Evolutionary conservation across 2,797 vertebrate genomes (phyloP), one percentile per base, ranked within the genome.

Genomic region (Macropus fuliginosus): DNA sequence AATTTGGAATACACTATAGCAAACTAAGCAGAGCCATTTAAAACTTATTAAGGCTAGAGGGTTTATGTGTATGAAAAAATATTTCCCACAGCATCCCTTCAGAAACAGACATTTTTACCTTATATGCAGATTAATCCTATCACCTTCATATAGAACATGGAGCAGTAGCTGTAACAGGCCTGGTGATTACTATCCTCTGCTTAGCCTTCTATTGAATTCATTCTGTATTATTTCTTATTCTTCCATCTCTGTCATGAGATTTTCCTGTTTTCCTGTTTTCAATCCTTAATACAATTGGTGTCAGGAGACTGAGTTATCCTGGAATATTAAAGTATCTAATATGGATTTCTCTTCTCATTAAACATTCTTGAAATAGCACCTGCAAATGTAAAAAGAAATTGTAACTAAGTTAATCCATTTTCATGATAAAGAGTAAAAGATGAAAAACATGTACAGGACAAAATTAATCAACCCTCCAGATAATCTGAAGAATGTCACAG

Each of bases 241-340:
- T 97, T 96, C 16, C 0, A 89, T 97, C 57, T 94, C 90, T 96
- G 4, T 95, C 57, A 90, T 92, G 54, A 93, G 95, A 95, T 95
- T 97, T 94, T 94, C 40, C 93, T 55, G 59, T 89, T 97, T 96
- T 97, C 40, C 50, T 91, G n/a, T 94, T 95, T 96, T 96, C 90
- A 90, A 50, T 93, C 95, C 52, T 97, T 96, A 95, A 90, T 97
- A 96, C 0, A 66, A 8, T 87, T 57, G 94, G 92, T 96, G 66
- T 96, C 74, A 89, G 90, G 91, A 92, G 66, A 96, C 91, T 91
- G 16, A 93, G 50, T 95, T 97, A 93, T 93, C 93, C 92, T 74
- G 96, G 92, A 95, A 93, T 96, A 81, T 97, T 96, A 95, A 98
- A 97, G 96, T 94, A 90, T 52, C 90, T 97, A 90, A 66, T 95